Base-by-base conservation (phyloP, 2,113 vertebrate species). In the Tyto alba region DNA sequence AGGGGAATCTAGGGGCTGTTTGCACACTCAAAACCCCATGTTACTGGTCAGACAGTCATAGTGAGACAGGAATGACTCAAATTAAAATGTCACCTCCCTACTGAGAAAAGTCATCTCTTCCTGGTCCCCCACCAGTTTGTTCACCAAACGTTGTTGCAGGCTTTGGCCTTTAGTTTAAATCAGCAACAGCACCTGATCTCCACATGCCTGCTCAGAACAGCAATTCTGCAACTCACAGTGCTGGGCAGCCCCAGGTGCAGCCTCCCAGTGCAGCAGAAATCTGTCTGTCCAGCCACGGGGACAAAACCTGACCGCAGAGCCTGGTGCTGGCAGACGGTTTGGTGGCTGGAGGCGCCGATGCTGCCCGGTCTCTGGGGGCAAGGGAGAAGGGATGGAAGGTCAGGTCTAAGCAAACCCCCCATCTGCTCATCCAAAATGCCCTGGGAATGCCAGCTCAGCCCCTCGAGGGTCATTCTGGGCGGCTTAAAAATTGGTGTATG, bases 61-160 rank as follows among this genome's bases (percentile, higher is more conserved):
- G 41, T 2, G 66, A 90, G 93, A 41, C 62, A 62, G 78, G 77
- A 94, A 85, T 60, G 94, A 96, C 85, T 88, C 90, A 89, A 89
- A 93, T 57, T 16, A n/a, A 85, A 91, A 89, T 59, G 88, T 64
- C 88, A 88, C 62, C 81, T 88, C 87, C 80, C 89, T 75, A 4
- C 48, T 1, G 6, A 13, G 57, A 80, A 19, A 77, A 96, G 88
- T 75, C 85, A 18, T 43, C 27, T 75, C 62, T 87, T 47, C 38
- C 62, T 20, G 2, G 52, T n/a, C 9, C 60, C 53, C 68, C 64
- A 22, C 26, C 84, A 34, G 73, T 34, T 41, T 56, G n/a, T 47
- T 85, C 93, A 47, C 78, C 69, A 17, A n/a, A 16, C 5, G 16
- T 9, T 5, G 11, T 18, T 55, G 66, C 89, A 93, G 87, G 81